Conservation (phyloP, 2,797 vertebrate genomes). For the Bradypodion pumilum region DNA sequence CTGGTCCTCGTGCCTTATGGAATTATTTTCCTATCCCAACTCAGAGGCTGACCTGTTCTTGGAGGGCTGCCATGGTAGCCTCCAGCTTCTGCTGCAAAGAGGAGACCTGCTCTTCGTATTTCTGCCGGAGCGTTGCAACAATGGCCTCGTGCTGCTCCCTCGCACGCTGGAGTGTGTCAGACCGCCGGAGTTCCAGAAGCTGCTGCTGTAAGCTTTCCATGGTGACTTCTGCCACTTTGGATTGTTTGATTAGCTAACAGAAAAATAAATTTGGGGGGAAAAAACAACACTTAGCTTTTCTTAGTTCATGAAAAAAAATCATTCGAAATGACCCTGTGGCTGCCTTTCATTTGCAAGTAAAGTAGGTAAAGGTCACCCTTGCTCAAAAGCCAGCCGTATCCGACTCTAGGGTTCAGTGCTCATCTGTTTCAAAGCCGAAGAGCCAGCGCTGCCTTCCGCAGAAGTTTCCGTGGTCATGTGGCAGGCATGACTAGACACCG, state of each 20-base stretch:
- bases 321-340: background rate
- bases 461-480: no score
- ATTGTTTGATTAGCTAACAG: conserved; percentile 84
- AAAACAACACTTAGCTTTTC: no score
- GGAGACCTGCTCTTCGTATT: conserved; percentile 83
- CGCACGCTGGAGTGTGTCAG: conserved; percentile 85
- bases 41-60: conserved; percentile 82
- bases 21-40: background rate
- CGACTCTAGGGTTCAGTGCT: no score
- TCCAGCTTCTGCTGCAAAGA: conserved; percentile 86
- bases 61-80: conserved; percentile 75
- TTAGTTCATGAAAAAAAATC: background rate
- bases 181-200: conserved; percentile 87
- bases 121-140: conserved; percentile 81
- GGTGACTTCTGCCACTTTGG: conserved; percentile 85
- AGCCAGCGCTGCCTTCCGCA: no score
- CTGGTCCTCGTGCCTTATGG: background rate
- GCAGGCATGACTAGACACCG: no score
- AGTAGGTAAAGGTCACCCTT: no score
- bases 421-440: no score
- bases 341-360: background rate
- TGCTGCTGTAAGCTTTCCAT: conserved; percentile 93
- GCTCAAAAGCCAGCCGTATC: no score
- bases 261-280: background rate
- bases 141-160: conserved; percentile 89